A percentile compares a stretch with the other conserved stretches of the same genome.
phyloP scores from a whole-genome alignment of 2,797 vertebrate species.

The Chromis chromis region DNA sequence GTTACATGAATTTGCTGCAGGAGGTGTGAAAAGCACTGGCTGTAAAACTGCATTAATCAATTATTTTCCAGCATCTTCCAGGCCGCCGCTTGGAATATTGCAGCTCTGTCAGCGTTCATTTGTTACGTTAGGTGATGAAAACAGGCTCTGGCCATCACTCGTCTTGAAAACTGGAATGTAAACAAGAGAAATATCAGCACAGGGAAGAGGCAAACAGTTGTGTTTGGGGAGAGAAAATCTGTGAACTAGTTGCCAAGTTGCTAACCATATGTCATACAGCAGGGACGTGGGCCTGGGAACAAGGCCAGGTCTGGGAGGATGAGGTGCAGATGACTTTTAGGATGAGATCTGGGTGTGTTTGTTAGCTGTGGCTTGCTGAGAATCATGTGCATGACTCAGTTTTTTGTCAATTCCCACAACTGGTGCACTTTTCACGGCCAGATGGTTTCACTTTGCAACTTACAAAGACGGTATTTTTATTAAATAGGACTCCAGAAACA shows the following conservation, averaged over 20 bases:
- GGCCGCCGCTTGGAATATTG: conserved; percentile 20
- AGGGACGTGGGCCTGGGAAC: conserved; percentile 46
- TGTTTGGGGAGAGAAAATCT: conserved; percentile 33
- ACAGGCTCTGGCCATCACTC: conserved; percentile 7
- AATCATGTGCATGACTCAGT: conserved; percentile 17
- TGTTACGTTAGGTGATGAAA: conserved; percentile 33
- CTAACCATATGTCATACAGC: conserved; percentile 54
- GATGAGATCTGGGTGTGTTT: conserved; percentile 55
- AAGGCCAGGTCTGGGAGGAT: conserved; percentile 40
- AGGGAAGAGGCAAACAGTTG: conserved; percentile 27
- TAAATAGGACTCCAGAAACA: conserved; percentile 32
- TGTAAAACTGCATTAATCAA: conserved; percentile 14
- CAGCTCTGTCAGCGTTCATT: conserved; percentile 1
- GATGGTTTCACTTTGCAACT: conserved; percentile 54
- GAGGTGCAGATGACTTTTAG: conserved; percentile 42
- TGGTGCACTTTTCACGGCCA: conserved; percentile 17
- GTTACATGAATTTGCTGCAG: conserved; percentile 12
- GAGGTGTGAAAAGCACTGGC: conserved; percentile 4
- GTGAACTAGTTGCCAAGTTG: conserved; percentile 57
- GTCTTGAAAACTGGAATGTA: conserved; percentile 41
- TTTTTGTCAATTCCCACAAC: conserved; percentile 30
- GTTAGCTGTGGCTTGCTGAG: conserved; percentile 37
- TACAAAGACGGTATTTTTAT: conserved; percentile 43
- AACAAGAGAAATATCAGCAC: conserved; percentile 36
- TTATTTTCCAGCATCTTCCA: conserved; percentile 7